These are phyloP conservation scores for Sorex maritimensis DNA, from an alignment of 2,797 vertebrate genomes.

Conservation along the genomic window DNA sequence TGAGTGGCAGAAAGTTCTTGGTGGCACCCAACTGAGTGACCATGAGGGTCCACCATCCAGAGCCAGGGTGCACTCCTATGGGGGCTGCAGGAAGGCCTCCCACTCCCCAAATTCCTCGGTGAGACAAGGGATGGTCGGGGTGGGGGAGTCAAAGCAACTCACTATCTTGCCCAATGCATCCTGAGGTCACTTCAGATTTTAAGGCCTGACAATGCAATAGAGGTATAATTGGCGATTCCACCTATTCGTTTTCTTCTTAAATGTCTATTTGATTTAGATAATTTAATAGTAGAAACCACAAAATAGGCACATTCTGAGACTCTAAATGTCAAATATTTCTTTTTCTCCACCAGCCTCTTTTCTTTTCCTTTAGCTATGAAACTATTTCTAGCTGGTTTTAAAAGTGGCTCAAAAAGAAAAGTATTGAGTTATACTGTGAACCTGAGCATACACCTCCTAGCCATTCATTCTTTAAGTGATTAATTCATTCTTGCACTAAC, in stretches of 20 bases:
- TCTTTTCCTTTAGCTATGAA: neutral
- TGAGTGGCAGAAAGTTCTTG: neutral
- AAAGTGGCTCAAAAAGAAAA: constrained; percentile 23
- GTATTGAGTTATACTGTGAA: neutral
- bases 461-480: neutral
- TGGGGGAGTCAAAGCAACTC: neutral
- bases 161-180: neutral
- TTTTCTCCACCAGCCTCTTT: neutral
- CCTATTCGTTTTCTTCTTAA: constrained; percentile 55
- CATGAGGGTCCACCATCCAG: rapidly evolving
- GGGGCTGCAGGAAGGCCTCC: neutral
- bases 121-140: neutral
- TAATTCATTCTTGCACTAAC: constrained; percentile 35
- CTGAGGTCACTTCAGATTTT: constrained; percentile 36
- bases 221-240: neutral
- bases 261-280: constrained; percentile 42
- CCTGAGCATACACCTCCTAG: neutral
- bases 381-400: neutral
- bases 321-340: constrained; percentile 61
- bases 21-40: neutral
- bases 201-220: constrained; percentile 44
- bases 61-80: neutral
- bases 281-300: constrained; percentile 51
- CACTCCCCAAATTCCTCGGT: too few relatives aligned
- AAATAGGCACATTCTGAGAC: constrained; percentile 62